These are phyloP conservation scores for Cremastinae sp. DNA, from an alignment of 2,888 invertebrate genomes.

Conservation along the genomic window DNA sequence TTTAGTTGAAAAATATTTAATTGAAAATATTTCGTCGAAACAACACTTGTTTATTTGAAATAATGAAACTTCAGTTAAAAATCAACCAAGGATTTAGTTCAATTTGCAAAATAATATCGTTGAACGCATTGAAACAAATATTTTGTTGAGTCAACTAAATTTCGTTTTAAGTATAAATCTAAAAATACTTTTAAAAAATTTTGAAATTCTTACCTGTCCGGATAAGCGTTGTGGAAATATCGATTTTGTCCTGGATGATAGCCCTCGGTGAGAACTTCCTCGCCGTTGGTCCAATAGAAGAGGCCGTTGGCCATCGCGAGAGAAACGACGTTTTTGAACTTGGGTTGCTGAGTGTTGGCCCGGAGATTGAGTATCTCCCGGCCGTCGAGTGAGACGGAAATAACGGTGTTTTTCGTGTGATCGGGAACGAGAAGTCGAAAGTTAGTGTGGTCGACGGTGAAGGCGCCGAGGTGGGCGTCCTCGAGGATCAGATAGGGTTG, in stretches of 20 bases:
- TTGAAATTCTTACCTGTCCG: slow-evolving; percentile 77
- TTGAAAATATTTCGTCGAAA: too few species aligned
- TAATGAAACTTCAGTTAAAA: too few species aligned
- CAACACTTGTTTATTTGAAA: too few species aligned
- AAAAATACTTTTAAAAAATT: slow-evolving; percentile 17
- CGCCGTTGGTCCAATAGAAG: slow-evolving; percentile 93
- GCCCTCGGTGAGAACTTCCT: slow-evolving; percentile 89
- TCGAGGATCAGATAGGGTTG: slow-evolving; percentile 85
- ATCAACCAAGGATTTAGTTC: too few species aligned
- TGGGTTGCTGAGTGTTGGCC: slow-evolving; percentile 88
- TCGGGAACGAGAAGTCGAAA: slow-evolving; percentile 90
- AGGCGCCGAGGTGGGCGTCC: slow-evolving; percentile 88
- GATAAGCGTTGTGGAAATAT: slow-evolving; percentile 90
- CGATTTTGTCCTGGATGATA: slow-evolving; percentile 86
- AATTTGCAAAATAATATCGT: too few species aligned
- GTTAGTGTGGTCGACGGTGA: slow-evolving; percentile 91
- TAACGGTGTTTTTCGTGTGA: slow-evolving; percentile 88
- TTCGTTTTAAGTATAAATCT: too few species aligned
- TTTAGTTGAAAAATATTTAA: too few species aligned
- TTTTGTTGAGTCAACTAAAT: too few species aligned
- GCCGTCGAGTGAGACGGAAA: slow-evolving; percentile 91
- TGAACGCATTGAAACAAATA: too few species aligned
- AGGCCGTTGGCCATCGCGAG: slow-evolving; percentile 88
- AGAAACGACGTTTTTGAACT: slow-evolving; percentile 88
- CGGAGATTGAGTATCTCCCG: slow-evolving; percentile 88